Conservation (phyloP, 2,888 invertebrate species). For the Eremobia ochroleuca region DNA sequence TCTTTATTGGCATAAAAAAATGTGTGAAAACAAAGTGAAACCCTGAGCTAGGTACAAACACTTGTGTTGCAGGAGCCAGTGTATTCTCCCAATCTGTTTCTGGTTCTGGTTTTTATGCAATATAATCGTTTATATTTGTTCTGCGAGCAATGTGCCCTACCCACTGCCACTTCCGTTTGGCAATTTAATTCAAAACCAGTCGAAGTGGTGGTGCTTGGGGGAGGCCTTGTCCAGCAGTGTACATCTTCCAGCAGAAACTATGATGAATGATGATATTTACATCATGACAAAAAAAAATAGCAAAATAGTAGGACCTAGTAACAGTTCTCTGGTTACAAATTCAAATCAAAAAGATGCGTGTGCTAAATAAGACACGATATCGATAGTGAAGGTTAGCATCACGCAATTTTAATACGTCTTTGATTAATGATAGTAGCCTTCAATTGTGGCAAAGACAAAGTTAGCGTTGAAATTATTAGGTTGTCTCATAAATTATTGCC, state of each 20-base stretch:
- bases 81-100: background rate
- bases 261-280: background rate
- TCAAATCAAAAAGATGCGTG: conserved; percentile 33
- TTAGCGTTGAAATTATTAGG: background rate
- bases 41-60: background rate
- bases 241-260: background rate
- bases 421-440: conserved; percentile 25
- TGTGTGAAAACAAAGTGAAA: background rate
- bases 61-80: background rate
- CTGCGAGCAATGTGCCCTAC: background rate
- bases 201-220: background rate
- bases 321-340: background rate
- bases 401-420: conserved; percentile 32
- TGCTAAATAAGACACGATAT: conserved; percentile 30
- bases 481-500: too few relatives aligned
- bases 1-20: background rate
- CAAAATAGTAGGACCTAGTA: background rate
- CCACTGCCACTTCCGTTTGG: background rate
- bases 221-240: background rate
- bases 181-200: background rate
- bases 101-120: background rate
- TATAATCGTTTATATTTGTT: background rate
- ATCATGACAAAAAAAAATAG: background rate
- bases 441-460: conserved; percentile 30
- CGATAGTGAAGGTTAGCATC: conserved; percentile 41